Evolutionary conservation across 2,113 vertebrate species (phyloP), one percentile per base, ranked within the genome.

Genomic region (Elephas maximus): DNA sequence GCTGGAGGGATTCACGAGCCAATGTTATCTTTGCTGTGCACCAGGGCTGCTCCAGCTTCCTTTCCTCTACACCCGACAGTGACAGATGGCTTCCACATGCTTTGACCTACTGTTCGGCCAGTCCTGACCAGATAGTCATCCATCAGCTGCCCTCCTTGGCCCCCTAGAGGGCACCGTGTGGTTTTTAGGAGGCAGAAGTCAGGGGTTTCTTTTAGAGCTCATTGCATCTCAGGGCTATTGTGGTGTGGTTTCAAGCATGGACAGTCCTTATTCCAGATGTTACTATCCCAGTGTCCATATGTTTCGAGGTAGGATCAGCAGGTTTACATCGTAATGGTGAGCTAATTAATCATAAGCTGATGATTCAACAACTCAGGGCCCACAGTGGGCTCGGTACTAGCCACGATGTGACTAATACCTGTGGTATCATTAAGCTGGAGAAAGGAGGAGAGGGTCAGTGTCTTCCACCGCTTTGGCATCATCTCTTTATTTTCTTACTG

Each of bases 341-440:
- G 84, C 95, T 97, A 98, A 98, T 98, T 98, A 98, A 97, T 97
- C 96, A 98, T 93, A 91, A 90, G 26, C 81, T 92, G 73, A 96
- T 98, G 26, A 15, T 94, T 95, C 95, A 98, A 96, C 48, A 88
- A 93, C 85, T 93, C 53, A 67, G 87, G 79, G 94, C 69, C 91
- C 93, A 92, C 84, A 78, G 77, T 77, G 92, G 51, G 24, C 80
- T 95, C 87, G 62, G 41, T 65, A 88, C 60, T 79, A 69, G 24
- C n/a, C 71, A 77, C 80, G 79, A 94, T 88, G 23, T 92, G 65
- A 79, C 63, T 76, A 65, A 20, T 93, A 53, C 85, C 81, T 62
- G 80, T 57, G 92, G 87, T 79, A 37, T 79, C 80, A 74, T 92
- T 91, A 73, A 74, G 23, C 41, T 57, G 11, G 60, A 80, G 45